Base-by-base conservation (phyloP, 2,888 invertebrate species). In the Drosophila emarginata region DNA sequence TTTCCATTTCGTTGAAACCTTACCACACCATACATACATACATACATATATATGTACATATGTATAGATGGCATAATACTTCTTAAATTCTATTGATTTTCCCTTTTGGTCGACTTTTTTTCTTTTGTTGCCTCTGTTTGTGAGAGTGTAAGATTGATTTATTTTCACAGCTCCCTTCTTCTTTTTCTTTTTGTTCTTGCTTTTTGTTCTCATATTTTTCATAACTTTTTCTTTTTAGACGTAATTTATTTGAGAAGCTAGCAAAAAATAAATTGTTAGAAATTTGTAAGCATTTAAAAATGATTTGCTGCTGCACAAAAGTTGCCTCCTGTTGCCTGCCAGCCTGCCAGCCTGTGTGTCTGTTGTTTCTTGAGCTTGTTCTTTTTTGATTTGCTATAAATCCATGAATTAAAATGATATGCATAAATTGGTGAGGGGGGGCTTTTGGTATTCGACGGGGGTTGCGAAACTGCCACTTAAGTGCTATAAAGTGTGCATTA, bases 281-380 rank as follows among this genome's bases (percentile, higher is more conserved):
- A 82, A 85, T 85, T 85, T 86, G 87, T 85, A 75, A 83, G 88
- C 88, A 88, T 85, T 85, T 85, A 83, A 85, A 84, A 83, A 80
- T 83, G 84, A 88, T 86, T 88, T 85, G 84, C 77, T 74, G 80
- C 67, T 56, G 70, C 39, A 18, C 51, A 53, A 37, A 64, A 64
- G 39, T 45, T 28, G 18, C 45, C 21, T 45, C 45, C 12, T 45
- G 32, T 11, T 21, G 21, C 4, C 21, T 45, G 18, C 18, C n/a
- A n/a, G n/a, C n/a, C n/a, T 45, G 18, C 14, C 15, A 7, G 15
- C 9, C 36, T 40, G 23, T 23, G n/a, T n/a, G 40, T 15, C 7
- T 37, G 2, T 11, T 39, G 21, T 52, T 23, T 45, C 9, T 11
- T 11, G 45, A 21, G 23, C 52, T 51, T 50, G 23, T 32, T 9